Conservation (phyloP, 2,888 invertebrate genomes). For the Nowickia ferox region DNA sequence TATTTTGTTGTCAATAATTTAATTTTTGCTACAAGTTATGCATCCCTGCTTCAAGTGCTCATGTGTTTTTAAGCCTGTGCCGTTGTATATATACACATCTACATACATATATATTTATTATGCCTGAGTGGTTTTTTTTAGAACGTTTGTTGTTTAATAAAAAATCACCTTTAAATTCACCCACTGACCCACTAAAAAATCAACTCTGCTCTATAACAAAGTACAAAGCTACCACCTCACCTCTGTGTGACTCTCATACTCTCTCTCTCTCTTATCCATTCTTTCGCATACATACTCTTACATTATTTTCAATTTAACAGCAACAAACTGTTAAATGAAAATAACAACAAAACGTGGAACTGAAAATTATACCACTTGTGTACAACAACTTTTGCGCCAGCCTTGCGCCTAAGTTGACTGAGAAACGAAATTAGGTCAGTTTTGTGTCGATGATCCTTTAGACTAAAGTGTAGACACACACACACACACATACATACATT, state of each 20-base stretch:
- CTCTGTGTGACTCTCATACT: constrained; percentile 31
- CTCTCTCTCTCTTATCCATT: constrained; percentile 18
- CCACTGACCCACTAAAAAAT: constrained; percentile 72
- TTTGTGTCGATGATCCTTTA: constrained; percentile 83
- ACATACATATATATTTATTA: neutral
- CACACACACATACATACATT: constrained; percentile 41
- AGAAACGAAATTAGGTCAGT: constrained; percentile 83
- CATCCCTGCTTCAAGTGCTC: constrained; percentile 24
- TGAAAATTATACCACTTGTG: constrained; percentile 37
- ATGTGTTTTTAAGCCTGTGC: constrained; percentile 29
- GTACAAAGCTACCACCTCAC: constrained; percentile 40
- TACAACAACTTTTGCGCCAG: constrained; percentile 62
- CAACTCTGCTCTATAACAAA: constrained; percentile 63
- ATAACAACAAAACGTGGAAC: constrained; percentile 21
- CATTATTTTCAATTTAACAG: constrained; percentile 26
- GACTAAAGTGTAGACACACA: constrained; percentile 71
- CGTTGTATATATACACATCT: neutral
- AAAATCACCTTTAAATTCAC: constrained; percentile 71
- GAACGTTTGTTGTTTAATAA: constrained; percentile 57
- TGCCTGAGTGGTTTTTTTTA: constrained; percentile 13
- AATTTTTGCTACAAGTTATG: neutral
- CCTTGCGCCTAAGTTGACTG: constrained; percentile 79
- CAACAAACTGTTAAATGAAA: constrained; percentile 50
- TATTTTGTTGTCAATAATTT: neutral
- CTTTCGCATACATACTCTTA: constrained; percentile 17